Evolutionary conservation across 2,888 invertebrate genomes (phyloP), one percentile per base, ranked within the genome.

Genomic region (Eilema caniola): DNA sequence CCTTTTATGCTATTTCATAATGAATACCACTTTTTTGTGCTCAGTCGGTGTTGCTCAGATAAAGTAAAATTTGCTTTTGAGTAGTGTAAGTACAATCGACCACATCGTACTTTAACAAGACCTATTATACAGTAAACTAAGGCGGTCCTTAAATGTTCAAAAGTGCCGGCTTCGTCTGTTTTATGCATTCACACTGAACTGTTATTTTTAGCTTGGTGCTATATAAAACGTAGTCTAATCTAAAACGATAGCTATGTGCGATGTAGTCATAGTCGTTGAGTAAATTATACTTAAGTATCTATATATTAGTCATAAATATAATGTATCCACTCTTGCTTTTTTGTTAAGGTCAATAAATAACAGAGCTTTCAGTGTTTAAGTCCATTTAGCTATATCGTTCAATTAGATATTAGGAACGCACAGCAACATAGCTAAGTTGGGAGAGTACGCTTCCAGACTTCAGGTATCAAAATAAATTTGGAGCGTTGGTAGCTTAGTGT

Each of bases 141-240:
- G 31, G n/a, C n/a, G 47, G 25, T 63, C 47, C n/a, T 24, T 5
- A 63, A 63, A 25, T 63, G 16, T 24, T 60, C n/a, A 60, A 64
- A 71, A 70, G 70, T 73, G 74, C 66, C 67, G 59, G 72, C 67
- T 69, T 75, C 62, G 56, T 66, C 62, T 74, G 62, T 71, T 67
- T 71, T 67, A 69, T 70, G 72, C 83, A 69, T 70, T 74, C 72
- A 75, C 60, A 57, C 47, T 68, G 25, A 77, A 70, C 63, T 70
- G 69, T 79, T 78, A 71, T 78, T 79, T 81, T 82, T 83, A 81
- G 86, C 81, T 81, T 81, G 86, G 86, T 86, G 86, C 86, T 86
- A 85, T 84, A 76, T 62, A 67, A 62, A 25, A 23, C 28, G 33
- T 83, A 81, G 66, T 72, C 74, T 80, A 77, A 77, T 77, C 62